Conservation (phyloP, 1,140 invertebrate genomes). For the Formica selysi region DNA sequence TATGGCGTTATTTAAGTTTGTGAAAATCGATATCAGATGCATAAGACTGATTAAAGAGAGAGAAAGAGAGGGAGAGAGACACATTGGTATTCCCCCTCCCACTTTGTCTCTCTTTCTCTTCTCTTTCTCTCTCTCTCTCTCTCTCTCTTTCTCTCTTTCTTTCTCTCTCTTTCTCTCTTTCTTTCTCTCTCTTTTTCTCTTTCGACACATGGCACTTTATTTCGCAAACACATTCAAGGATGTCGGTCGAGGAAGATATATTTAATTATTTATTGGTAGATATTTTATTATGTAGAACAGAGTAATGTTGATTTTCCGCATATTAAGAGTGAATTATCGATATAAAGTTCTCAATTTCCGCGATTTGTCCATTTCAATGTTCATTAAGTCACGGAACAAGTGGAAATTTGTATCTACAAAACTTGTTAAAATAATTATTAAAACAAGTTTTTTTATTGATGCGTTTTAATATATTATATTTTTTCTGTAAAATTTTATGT, state of each 20-base stretch:
- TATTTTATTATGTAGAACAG: conserved; percentile 1
- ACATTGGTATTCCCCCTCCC: background rate
- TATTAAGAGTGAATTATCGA: background rate
- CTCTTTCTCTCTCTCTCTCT: background rate
- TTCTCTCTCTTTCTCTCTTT: background rate
- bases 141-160: background rate
- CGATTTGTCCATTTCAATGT: too few relatives aligned
- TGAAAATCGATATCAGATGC: conserved; percentile 49
- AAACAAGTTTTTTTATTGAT: background rate
- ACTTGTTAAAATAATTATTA: conserved; percentile 14
- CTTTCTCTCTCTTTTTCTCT: background rate
- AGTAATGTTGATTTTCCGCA: background rate
- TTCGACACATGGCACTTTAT: conserved; percentile 1
- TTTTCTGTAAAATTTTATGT: too few relatives aligned
- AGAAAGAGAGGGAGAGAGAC: background rate
- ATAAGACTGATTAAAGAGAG: background rate
- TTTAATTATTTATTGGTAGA: too few relatives aligned
- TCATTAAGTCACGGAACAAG: too few relatives aligned
- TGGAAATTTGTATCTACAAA: background rate
- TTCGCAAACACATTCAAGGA: conserved; percentile 29
- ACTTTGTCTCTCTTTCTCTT: background rate
- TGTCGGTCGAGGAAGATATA: background rate
- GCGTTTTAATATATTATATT: too few relatives aligned
- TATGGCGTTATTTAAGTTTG: conserved; percentile 43
- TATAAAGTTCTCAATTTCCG: background rate